Evolutionary conservation across 2,888 invertebrate genomes (phyloP).

Genomic region (Sepiola atlantica): DNA sequence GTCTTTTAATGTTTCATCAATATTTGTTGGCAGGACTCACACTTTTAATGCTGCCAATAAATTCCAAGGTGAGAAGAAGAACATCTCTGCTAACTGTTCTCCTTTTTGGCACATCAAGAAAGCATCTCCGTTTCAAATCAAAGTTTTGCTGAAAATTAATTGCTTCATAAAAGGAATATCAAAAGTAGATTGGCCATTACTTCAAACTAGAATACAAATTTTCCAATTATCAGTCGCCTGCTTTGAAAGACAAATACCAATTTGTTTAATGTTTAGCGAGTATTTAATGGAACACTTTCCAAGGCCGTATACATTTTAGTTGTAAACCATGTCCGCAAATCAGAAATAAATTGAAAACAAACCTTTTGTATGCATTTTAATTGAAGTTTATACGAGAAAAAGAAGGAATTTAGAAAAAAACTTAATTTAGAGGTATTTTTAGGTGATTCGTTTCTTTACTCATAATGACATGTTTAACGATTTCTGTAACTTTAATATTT

Average conservation of each 20-base stretch:
- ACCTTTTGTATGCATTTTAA: not conserved
- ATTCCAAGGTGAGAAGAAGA: not conserved
- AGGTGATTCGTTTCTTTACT: not conserved
- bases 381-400: not conserved
- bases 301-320: conserved; percentile 16
- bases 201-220: not conserved
- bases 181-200: conserved; percentile 32
- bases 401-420: not conserved
- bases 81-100: not conserved
- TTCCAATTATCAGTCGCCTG: conserved; percentile 3
- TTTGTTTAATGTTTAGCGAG: not conserved
- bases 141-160: not conserved
- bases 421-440: not conserved
- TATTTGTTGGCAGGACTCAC: not conserved
- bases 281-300: not conserved
- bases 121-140: not conserved
- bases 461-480: not conserved
- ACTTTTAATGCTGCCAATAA: conserved; percentile 32
- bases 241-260: not conserved
- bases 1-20: conserved; percentile 32
- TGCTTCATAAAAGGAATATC: conserved; percentile 32
- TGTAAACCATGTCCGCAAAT: not conserved
- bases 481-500: not conserved
- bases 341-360: conserved; percentile 32
- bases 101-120: not conserved